These are phyloP conservation scores for Ischnura elegans DNA, from an alignment of 2,888 invertebrate species.

Conservation along the genomic window DNA sequence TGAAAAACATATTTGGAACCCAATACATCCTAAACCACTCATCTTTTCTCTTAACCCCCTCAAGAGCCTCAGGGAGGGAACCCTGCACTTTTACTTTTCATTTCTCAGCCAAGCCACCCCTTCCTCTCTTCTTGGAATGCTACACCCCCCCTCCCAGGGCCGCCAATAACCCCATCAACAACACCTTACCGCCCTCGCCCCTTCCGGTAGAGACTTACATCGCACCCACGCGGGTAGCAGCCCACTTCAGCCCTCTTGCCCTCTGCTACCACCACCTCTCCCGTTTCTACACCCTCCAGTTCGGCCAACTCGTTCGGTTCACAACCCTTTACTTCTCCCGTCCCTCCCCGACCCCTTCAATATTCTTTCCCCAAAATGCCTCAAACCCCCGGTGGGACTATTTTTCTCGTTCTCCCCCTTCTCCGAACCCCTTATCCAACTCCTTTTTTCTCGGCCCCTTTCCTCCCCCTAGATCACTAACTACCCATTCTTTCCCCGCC, in stretches of 20 bases:
- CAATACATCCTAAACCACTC: too few relatives aligned
- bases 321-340: conserved; percentile 2
- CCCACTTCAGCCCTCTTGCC: not conserved
- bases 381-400: conserved; percentile 64
- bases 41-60: not conserved
- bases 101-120: not conserved
- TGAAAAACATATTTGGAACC: too few relatives aligned
- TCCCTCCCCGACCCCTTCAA: conserved; percentile 45
- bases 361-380: conserved; percentile 46
- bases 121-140: not conserved
- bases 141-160: not conserved
- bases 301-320: not conserved
- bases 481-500: not conserved
- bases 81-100: not conserved
- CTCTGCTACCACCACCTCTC: not conserved
- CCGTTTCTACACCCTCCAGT: not conserved
- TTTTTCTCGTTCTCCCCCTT: conserved; percentile 13
- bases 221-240: conserved; percentile 13
- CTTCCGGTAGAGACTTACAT: conserved; percentile 1
- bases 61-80: not conserved
- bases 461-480: too few relatives aligned
- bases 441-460: conserved; percentile 3
- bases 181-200: conserved; percentile 23
- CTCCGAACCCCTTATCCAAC: conserved; percentile 47
- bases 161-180: conserved; percentile 29